These are phyloP conservation scores for Dolichotis patagonum DNA, from an alignment of 2,113 vertebrate species.

Conservation along the genomic window DNA sequence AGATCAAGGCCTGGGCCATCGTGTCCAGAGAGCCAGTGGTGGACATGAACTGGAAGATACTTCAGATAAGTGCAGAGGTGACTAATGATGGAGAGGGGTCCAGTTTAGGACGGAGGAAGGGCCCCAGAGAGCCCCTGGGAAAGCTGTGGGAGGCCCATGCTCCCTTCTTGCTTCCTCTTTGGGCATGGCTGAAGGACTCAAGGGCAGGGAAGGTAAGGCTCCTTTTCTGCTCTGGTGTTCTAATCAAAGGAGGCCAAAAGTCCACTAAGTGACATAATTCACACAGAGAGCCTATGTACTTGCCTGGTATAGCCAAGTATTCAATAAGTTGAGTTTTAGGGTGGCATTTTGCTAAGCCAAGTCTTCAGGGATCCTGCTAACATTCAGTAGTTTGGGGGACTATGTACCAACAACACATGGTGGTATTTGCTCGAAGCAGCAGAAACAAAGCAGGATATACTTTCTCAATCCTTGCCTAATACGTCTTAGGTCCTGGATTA, in stretches of 20 bases:
- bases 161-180: fast-evolving
- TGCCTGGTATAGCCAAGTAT: too few species aligned
- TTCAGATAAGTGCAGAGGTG: fast-evolving
- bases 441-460: not conserved
- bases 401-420: not conserved
- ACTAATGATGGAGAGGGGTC: fast-evolving
- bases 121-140: fast-evolving
- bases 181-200: not conserved
- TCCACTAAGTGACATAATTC: not conserved
- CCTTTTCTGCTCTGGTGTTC: not conserved
- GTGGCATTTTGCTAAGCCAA: not conserved
- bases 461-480: not conserved
- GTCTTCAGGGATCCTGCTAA: not conserved
- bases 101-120: not conserved
- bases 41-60: not conserved
- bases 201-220: not conserved
- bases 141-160: fast-evolving
- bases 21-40: not conserved
- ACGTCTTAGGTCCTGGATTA: not conserved
- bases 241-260: not conserved
- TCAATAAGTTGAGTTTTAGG: not conserved
- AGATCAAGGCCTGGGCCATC: not conserved
- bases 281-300: not conserved
- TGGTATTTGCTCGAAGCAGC: not conserved
- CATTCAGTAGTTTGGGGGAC: not conserved